phyloP scores from a whole-genome alignment of 2,797 vertebrate genomes.

The Microctenopoma lineatum region DNA sequence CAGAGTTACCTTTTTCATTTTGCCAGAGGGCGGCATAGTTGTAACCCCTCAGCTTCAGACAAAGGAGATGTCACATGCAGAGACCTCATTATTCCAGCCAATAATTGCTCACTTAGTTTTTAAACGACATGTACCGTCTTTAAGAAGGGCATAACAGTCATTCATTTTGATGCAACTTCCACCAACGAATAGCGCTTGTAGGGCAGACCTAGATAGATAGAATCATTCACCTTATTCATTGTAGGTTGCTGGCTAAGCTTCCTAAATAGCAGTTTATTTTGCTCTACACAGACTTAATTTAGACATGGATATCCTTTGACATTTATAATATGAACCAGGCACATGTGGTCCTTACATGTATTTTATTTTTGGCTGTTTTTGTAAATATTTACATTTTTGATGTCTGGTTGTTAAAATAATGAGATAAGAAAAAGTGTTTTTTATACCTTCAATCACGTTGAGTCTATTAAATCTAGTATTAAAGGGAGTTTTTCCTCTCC shows the following conservation, averaged over 20 bases:
- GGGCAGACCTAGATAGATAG: background rate
- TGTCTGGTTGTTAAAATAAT: background rate
- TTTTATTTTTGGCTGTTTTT: conserved; percentile 7
- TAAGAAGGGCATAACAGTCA: conserved; percentile 14
- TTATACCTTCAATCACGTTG: conserved; percentile 3
- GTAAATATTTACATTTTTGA: background rate
- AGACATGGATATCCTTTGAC: conserved; percentile 13
- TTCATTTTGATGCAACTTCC: conserved; percentile 28
- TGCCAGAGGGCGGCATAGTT: conserved; percentile 62
- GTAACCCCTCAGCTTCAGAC: conserved; percentile 59
- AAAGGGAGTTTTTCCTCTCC: too few species aligned
- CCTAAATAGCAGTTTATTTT: conserved; percentile 7
- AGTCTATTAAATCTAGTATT: too few species aligned
- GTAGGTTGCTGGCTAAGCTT: conserved; percentile 1
- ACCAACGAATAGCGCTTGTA: conserved; percentile 7
- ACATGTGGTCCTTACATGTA: conserved; percentile 6
- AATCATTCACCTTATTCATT: conserved; percentile 4
- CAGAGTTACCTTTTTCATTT: conserved; percentile 76
- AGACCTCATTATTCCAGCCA: conserved; percentile 52
- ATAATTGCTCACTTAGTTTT: conserved; percentile 62
- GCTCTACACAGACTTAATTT: background rate
- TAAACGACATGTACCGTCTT: conserved; percentile 43
- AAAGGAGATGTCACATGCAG: conserved; percentile 63
- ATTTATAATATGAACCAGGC: conserved; percentile 8
- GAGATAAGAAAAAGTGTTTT: background rate